Conservation (phyloP, 2,113 vertebrate genomes). For the Spermophilus dauricus region DNA sequence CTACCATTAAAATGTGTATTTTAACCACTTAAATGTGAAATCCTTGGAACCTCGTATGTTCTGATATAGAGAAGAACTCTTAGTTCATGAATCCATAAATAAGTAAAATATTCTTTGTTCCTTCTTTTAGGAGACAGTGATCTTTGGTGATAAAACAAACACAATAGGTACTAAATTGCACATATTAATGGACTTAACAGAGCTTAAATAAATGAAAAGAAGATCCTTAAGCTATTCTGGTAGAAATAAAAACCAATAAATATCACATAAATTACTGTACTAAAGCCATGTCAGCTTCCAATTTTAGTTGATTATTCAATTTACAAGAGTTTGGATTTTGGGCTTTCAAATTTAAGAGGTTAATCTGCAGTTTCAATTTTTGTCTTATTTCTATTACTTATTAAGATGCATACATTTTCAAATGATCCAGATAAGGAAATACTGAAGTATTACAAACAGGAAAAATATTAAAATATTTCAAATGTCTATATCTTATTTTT, state of each 20-base stretch:
- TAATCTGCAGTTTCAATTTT: slow-evolving; percentile 18
- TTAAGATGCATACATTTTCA: neutral
- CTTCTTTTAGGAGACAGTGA: neutral
- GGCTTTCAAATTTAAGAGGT: slow-evolving; percentile 9
- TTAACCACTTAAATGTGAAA: neutral
- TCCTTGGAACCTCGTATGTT: neutral
- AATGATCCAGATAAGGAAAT: neutral
- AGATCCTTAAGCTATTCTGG: neutral
- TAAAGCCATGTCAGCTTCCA: neutral
- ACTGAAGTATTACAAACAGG: neutral
- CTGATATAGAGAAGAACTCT: neutral
- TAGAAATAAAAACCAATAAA: neutral
- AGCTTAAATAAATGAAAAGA: slow-evolving; percentile 19
- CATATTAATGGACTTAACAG: neutral
- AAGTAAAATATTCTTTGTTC: neutral
- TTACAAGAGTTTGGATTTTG: neutral
- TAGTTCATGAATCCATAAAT: neutral
- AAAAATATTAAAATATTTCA: slow-evolving; percentile 16
- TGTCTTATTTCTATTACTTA: slow-evolving; percentile 50
- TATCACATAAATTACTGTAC: neutral
- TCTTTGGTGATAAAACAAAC: neutral
- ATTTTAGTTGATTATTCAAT: neutral
- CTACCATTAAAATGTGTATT: neutral
- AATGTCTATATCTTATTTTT: neutral
- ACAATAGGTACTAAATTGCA: neutral